Base-by-base conservation (phyloP, 2,113 vertebrate genomes). In the Phrynocephalus versicolor region DNA sequence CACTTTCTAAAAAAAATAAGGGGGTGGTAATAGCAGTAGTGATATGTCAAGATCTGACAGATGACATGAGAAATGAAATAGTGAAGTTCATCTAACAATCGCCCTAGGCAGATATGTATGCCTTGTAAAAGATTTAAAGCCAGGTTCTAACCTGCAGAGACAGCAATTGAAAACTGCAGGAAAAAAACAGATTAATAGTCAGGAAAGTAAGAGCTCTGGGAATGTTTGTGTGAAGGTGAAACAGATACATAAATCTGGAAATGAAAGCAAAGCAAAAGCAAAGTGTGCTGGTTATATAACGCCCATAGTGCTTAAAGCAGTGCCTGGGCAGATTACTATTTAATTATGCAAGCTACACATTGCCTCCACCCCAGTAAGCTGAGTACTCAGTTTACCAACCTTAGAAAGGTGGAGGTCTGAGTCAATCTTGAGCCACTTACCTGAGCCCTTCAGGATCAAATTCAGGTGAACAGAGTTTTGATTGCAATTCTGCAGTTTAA, bases 41-140 rank as follows among this genome's bases (percentile, higher is more conserved):
- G 62, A 72, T 62, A 35, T 85, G 79, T 88, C 87, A 86, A 62
- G 51, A 79, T 87, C 60, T 13, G 19, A 87, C 82, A 82, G 7
- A 83, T 85, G 88, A 84, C 73, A 75, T 35, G 45, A 71, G 39
- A 84, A 77, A 81, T 19, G 25, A 83, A 87, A 79, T 84, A 87
- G 70, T 78, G 71, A 83, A 71, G 85, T 79, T 51, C 87, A 87
- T 85, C 75, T 87, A 75, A 77, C 30, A 79, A 78, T 58, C 88
- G 88, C 89, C 87, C 57, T 2, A 39, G 88, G 89, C 89, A 85
- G 83, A 57, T 86, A 82, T 72, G 27, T 85, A 88, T 72, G 84
- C 79, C 88, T 92, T 92, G 88, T 90, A 91, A 51, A 92, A 89
- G 85, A 84, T 84, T 76, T 81, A 79, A 77, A 88, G 15, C 35